Evolutionary conservation across 2,113 vertebrate species (phyloP).

Genomic region (Sialia sialis): DNA sequence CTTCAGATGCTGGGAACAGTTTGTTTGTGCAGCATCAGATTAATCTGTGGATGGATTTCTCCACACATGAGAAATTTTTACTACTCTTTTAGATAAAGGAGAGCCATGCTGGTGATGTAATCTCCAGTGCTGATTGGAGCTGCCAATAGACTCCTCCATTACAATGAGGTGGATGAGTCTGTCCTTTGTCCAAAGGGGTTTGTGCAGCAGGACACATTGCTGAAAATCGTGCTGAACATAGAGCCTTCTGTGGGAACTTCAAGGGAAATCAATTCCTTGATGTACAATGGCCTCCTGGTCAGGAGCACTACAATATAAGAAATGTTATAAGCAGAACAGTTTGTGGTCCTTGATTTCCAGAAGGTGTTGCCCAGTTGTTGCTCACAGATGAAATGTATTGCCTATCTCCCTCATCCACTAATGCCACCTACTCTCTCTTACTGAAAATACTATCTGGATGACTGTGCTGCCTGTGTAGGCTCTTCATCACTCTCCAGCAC

Average conservation of each 20-base stretch:
- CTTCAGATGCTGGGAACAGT: neutral
- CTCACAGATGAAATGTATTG: neutral
- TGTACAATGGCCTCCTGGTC: neutral
- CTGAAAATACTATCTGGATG: neutral
- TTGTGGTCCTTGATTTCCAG: neutral
- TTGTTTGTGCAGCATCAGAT: neutral
- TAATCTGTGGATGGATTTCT: neutral
- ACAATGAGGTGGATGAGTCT: neutral
- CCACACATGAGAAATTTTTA: neutral
- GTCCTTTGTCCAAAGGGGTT: neutral
- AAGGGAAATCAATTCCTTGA: neutral
- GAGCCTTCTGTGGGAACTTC: neutral
- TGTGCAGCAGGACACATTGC: neutral
- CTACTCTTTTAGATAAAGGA: neutral
- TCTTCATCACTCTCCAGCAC: neutral
- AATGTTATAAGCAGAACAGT: neutral
- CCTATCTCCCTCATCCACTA: neutral
- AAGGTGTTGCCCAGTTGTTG: neutral
- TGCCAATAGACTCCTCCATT: neutral
- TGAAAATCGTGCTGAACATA: neutral
- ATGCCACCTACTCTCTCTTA: slow-evolving; percentile 1
- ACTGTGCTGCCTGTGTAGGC: slow-evolving; percentile 16
- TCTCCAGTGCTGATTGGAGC: neutral
- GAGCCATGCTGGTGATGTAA: neutral
- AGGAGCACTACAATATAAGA: neutral